These are phyloP conservation scores for Microtus montanus DNA, from an alignment of 2,113 vertebrate genomes.

Conservation along the genomic window DNA sequence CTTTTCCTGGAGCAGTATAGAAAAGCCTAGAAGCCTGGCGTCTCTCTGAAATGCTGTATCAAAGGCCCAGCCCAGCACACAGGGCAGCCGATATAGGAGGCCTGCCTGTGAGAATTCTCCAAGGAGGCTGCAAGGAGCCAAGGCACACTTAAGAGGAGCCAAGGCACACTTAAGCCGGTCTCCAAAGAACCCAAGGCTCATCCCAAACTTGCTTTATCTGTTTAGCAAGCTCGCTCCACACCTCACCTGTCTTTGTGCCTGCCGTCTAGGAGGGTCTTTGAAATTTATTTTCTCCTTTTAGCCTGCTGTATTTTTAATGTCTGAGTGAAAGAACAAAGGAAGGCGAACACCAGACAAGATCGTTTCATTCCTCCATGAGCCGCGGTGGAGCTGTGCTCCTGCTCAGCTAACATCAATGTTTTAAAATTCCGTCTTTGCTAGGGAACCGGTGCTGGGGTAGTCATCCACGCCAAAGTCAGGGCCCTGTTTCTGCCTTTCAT, in stretches of 20 bases:
- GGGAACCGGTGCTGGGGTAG: slow-evolving; percentile 55
- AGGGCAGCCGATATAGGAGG: background rate
- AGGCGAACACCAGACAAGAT: slow-evolving; percentile 60
- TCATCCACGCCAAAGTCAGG: slow-evolving; percentile 78
- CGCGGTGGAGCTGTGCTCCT: slow-evolving; percentile 59
- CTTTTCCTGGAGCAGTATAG: background rate
- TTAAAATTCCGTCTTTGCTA: slow-evolving; percentile 79
- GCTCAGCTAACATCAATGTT: slow-evolving; percentile 81
- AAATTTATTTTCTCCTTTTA: slow-evolving; percentile 76
- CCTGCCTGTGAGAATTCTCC: background rate
- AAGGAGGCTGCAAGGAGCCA: background rate
- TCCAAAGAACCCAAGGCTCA: background rate
- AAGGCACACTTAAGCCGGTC: background rate
- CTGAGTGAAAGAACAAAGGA: slow-evolving; percentile 63
- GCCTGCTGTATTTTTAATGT: slow-evolving; percentile 76
- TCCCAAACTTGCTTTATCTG: slow-evolving; percentile 47
- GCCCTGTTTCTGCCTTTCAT: slow-evolving; percentile 83
- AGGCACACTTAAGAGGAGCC: background rate
- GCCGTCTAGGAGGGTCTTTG: slow-evolving; percentile 62
- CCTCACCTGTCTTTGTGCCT: slow-evolving; percentile 40
- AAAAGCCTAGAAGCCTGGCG: background rate
- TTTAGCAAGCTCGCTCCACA: slow-evolving; percentile 40
- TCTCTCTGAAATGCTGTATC: background rate
- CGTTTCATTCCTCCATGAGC: slow-evolving; percentile 51
- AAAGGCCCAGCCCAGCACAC: background rate